Evolutionary conservation across 2,888 invertebrate species (phyloP).

Genomic region (Stegophylla sp.): DNA sequence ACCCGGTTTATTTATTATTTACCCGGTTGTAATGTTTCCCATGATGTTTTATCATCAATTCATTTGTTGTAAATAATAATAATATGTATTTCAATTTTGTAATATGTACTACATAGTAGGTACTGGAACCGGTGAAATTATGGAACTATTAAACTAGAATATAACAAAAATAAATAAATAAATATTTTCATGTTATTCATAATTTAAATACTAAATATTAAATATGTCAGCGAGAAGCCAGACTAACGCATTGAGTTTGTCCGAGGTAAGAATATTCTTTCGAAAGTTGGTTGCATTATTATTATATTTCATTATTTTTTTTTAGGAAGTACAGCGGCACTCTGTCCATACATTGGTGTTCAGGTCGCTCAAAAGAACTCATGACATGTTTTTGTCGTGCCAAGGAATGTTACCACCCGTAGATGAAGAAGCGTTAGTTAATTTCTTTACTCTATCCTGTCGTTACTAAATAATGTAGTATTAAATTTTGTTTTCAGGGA

Average conservation of each 20-base stretch:
- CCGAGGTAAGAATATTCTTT: conserved; percentile 16
- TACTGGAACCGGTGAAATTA: no score
- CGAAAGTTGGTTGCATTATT: background rate
- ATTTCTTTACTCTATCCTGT: conserved; percentile 34
- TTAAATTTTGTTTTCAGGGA: conserved; percentile 70
- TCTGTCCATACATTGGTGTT: conserved; percentile 97
- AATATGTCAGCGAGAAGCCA: conserved; percentile 31
- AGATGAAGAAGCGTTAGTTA: conserved; percentile 82
- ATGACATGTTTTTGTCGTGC: conserved; percentile 95
- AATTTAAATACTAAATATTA: background rate
- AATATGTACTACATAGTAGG: no score
- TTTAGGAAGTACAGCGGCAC: conserved; percentile 88
- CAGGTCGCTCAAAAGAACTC: conserved; percentile 93
- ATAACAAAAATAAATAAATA: background rate
- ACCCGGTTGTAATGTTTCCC: background rate
- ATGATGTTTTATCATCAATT: conserved; percentile 1
- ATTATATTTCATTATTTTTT: background rate
- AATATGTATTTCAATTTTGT: background rate
- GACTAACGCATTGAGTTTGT: background rate
- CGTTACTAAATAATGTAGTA: background rate
- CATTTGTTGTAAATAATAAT: background rate
- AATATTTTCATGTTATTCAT: no score
- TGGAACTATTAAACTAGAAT: background rate
- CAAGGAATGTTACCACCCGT: conserved; percentile 84
- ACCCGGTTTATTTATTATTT: no score